Evolutionary conservation across 2,888 invertebrate species (phyloP).

Genomic region (Pseudanteris insignis): DNA sequence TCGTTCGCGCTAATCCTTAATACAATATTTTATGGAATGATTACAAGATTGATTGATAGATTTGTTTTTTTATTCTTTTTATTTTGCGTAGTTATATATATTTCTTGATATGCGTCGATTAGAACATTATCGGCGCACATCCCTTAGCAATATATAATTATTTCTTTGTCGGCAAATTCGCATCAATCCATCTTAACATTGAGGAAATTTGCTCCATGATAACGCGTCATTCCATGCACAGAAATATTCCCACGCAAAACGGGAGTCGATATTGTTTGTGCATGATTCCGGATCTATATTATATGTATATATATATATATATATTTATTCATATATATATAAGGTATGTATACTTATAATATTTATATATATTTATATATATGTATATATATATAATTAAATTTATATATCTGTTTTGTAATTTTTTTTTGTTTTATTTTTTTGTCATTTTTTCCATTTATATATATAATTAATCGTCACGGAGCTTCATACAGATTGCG

Average conservation of each 20-base stretch:
- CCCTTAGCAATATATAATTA: slow-evolving; percentile 39
- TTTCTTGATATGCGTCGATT: slow-evolving; percentile 13
- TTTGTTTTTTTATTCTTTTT: too few relatives aligned
- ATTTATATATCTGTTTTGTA: slow-evolving; percentile 19
- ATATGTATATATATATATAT: slow-evolving; percentile 20
- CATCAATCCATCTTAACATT: not conserved
- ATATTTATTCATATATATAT: slow-evolving; percentile 23
- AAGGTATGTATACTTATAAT: slow-evolving; percentile 10
- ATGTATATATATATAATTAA: slow-evolving; percentile 36
- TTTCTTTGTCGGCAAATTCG: slow-evolving; percentile 17
- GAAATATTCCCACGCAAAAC: slow-evolving; percentile 11
- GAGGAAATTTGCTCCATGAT: slow-evolving; percentile 26
- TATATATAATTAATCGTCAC: slow-evolving; percentile 38
- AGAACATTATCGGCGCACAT: slow-evolving; percentile 18
- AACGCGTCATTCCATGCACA: slow-evolving; percentile 35
- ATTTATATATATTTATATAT: slow-evolving; percentile 33
- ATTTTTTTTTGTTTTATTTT: not conserved
- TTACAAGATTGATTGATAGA: slow-evolving; percentile 63
- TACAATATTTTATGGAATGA: slow-evolving; percentile 64
- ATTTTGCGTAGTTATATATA: slow-evolving; percentile 52
- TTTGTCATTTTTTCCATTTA: slow-evolving; percentile 6
- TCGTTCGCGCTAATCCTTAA: slow-evolving; percentile 63
- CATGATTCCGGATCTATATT: slow-evolving; percentile 34
- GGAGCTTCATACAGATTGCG: slow-evolving; percentile 45
- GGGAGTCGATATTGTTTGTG: slow-evolving; percentile 37